Base-by-base conservation (phyloP, 1,140 invertebrate genomes). In the Pseudomyrmex sp. region DNA sequence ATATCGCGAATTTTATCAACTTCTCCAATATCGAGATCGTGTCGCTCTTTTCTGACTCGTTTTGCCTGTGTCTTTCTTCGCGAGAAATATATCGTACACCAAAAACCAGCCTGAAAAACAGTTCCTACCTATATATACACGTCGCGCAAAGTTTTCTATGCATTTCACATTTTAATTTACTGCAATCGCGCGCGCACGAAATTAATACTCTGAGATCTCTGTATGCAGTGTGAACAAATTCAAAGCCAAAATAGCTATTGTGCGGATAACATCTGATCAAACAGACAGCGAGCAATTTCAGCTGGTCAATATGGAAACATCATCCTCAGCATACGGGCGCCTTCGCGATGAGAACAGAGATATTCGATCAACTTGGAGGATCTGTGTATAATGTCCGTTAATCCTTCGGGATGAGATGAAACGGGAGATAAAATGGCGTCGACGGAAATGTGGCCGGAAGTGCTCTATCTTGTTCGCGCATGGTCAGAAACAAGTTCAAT, bases 291-390 rank as follows among this genome's bases (percentile, higher is more conserved):
- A 85, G 87, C 83, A 88, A 88, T 88, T 85, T 85, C 86, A 85
- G 77, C 77, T 88, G 86, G 87, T 88, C 83, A 85, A 88, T 88
- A 88, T 85, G 73, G 75, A 84, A 82, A 83, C 77, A 87, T 84
- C 85, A 74, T 79, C 23, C 62, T 73, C 54, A 44, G 70, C 72
- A 74, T 20, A 66, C 44, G 82, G 63, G 2, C 26, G 48, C 9
- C 68, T 52, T 52, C 23, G 54, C 13, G 74, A 35, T n/a, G 15
- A 54, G 13, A 35, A 35, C 13, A n/a, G 46, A 62, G 75, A 62
- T 82, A 73, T 75, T 85, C 73, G 73, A 85, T 88, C 86, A 85
- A 88, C 83, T 88, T 70, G 83, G 50, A 72, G 85, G 73, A 84
- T 82, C 86, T 48, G 63, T 44, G 44, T 83, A 85, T 85, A 88